Percentiles rank a stretch among this genome's conserved stretches.
phyloP scores from a whole-genome alignment of 2,797 vertebrate species.

The Ctenochaetus hawaiiensis region DNA sequence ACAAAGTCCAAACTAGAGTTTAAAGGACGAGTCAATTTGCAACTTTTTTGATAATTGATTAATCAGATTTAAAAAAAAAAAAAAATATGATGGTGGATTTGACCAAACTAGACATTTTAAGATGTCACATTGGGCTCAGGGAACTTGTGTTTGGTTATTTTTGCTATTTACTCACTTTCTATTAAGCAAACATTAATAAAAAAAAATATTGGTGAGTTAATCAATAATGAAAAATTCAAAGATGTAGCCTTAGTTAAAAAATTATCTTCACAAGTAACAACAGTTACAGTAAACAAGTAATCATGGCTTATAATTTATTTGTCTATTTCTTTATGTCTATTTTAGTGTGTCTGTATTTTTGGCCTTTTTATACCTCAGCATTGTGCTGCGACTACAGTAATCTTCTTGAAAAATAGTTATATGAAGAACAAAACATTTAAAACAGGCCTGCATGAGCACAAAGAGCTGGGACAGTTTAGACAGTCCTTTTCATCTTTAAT shows the following conservation, averaged over 20 bases:
- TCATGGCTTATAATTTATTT: neutral
- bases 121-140: neutral
- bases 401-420: neutral
- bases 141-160: neutral
- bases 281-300: no score
- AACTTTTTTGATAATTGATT: neutral
- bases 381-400: neutral
- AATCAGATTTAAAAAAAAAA: neutral
- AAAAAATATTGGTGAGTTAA: neutral
- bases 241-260: neutral
- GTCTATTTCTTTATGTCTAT: no score
- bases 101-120: neutral
- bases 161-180: neutral
- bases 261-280: neutral
- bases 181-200: neutral
- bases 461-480: neutral
- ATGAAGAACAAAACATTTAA: neutral
- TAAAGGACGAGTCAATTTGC: neutral
- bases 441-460: neutral
- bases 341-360: neutral
- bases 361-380: neutral
- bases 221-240: neutral
- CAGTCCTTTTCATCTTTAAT: conserved; percentile 34
- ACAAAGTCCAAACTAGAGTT: neutral
- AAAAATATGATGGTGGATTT: neutral